A percentile compares a stretch with the other conserved stretches of the same genome.
Evolutionary conservation across 2,888 invertebrate species (phyloP).

Genomic region (Yponomeuta malinellus): DNA sequence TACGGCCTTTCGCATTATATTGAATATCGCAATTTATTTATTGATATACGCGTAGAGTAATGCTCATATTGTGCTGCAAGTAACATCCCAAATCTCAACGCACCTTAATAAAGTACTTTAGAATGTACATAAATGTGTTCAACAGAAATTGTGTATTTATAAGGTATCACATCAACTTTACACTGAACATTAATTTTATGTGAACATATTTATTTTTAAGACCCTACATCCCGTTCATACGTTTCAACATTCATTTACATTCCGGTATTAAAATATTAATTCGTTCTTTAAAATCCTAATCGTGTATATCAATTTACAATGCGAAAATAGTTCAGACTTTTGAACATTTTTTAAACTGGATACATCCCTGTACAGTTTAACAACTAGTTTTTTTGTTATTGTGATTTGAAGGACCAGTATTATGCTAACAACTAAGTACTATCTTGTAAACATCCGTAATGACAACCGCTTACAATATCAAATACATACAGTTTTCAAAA

Average conservation of each 20-base stretch:
- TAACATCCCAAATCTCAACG: neutral
- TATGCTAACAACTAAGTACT: slow-evolving; percentile 4
- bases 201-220: slow-evolving; percentile 10
- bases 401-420: slow-evolving; percentile 60
- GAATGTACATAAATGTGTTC: slow-evolving; percentile 36
- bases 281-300: slow-evolving; percentile 62
- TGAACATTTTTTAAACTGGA: slow-evolving; percentile 56
- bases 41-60: too few relatives aligned
- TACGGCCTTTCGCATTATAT: too few relatives aligned
- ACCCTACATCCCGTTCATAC: slow-evolving; percentile 45
- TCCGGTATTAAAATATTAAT: slow-evolving; percentile 71
- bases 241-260: slow-evolving; percentile 62
- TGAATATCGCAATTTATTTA: too few relatives aligned
- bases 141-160: slow-evolving; percentile 14
- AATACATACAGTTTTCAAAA: slow-evolving; percentile 27
- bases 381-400: slow-evolving; percentile 70
- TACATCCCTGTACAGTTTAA: slow-evolving; percentile 71
- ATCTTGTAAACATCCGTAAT: neutral
- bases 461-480: slow-evolving; percentile 30
- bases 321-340: slow-evolving; percentile 76
- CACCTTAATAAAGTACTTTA: slow-evolving; percentile 20
- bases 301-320: slow-evolving; percentile 71
- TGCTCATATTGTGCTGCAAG: neutral
- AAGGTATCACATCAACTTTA: slow-evolving; percentile 60
- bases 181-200: slow-evolving; percentile 33